Conservation (phyloP, 1,140 invertebrate species). For the Brachionus plicatilis region DNA sequence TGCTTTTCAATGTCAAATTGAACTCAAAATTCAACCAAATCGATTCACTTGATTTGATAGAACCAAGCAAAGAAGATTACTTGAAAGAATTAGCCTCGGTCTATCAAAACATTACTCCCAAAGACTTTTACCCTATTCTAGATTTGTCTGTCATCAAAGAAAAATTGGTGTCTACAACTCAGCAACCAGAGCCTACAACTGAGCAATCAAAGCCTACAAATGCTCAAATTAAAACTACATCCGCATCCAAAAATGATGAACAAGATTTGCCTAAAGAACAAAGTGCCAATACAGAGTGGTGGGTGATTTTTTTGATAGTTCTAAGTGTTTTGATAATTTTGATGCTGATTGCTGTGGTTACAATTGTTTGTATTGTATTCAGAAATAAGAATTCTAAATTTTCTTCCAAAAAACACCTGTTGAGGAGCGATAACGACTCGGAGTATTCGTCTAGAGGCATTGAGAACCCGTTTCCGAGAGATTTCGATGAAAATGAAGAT, state of each 20-base stretch:
- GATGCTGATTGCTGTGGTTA: not conserved
- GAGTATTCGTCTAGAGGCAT: not conserved
- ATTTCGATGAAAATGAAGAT: not conserved
- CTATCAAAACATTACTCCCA: not conserved
- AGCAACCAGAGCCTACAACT: not conserved
- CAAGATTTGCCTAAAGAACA: not conserved
- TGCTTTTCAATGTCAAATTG: constrained; percentile 4
- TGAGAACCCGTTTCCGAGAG: not conserved
- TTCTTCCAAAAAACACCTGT: not conserved
- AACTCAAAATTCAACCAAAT: constrained; percentile 21
- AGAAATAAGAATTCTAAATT: not conserved
- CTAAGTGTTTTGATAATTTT: not conserved
- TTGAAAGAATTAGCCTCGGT: not conserved
- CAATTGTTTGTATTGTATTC: not conserved
- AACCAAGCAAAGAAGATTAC: constrained; percentile 2
- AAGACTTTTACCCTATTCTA: not conserved
- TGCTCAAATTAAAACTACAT: not conserved
- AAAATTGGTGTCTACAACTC: not conserved
- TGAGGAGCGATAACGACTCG: not conserved
- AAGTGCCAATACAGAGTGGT: not conserved
- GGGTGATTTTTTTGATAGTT: not conserved
- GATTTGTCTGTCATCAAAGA: not conserved
- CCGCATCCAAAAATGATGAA: not conserved
- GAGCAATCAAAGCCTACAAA: not conserved
- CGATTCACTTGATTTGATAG: not conserved